These are phyloP conservation scores for Euspilapteryx auroguttella DNA, from an alignment of 2,888 invertebrate genomes.

Conservation along the genomic window DNA sequence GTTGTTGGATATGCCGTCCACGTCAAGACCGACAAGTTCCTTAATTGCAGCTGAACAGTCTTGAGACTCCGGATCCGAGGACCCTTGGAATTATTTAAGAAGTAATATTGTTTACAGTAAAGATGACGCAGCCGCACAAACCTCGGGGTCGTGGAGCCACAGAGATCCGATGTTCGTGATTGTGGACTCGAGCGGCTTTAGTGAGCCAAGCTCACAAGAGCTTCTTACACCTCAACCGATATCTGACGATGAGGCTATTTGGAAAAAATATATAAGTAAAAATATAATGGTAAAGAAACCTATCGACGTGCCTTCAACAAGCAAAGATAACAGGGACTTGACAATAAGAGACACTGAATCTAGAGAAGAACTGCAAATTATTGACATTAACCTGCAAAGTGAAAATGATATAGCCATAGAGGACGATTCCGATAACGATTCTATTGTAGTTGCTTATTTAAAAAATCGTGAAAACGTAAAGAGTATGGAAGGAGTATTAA, in stretches of 20 bases:
- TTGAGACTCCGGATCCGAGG: no score
- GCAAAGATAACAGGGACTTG: conserved; percentile 17
- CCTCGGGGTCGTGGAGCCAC: conserved; percentile 7
- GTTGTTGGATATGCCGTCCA: no score
- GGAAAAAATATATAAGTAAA: conserved; percentile 12
- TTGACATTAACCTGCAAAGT: conserved; percentile 24
- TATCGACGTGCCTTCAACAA: conserved; percentile 19
- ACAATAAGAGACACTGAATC: conserved; percentile 15
- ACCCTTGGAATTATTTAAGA: no score
- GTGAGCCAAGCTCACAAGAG: conserved; percentile 20
- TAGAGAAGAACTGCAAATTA: conserved; percentile 20
- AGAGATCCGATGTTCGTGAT: conserved; percentile 22
- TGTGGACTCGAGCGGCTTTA: conserved; percentile 19
- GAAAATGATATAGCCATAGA: conserved; percentile 18
- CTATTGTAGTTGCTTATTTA: conserved; percentile 25
- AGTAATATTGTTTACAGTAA: conserved; percentile 29
- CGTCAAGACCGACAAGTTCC: no score
- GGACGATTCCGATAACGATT: conserved; percentile 18
- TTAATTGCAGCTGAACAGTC: no score
- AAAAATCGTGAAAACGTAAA: conserved; percentile 17
- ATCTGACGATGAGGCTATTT: conserved; percentile 12
- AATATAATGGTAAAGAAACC: conserved; percentile 13
- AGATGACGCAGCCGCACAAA: conserved; percentile 16
- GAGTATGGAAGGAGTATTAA: conserved; percentile 14
- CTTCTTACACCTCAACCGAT: no score